Evolutionary conservation across 2,888 invertebrate genomes (phyloP), one percentile per base, ranked within the genome.

Genomic region (Trissoscelio sp.): DNA sequence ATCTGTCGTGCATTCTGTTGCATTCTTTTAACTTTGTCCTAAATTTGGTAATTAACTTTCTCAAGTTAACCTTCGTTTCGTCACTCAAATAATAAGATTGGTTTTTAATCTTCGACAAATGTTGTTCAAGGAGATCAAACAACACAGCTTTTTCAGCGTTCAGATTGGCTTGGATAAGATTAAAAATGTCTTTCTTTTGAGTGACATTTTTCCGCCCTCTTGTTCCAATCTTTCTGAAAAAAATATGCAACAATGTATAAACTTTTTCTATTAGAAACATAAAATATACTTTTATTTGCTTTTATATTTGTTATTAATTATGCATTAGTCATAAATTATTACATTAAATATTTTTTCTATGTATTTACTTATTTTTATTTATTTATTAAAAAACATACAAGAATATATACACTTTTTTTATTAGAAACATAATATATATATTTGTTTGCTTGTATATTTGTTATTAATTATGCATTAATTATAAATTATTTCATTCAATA

Each of bases 1-100:
- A 66, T 16, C n/a, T 53, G 24, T 31, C 53, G 24, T 24, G 20
- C n/a, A 31, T 53, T 57, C 34, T 57, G 14, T 57, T 28, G 16
- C 57, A 34, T 34, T 57, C 34, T 34, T 18, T 7, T 16, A 57
- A 57, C 16, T 57, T 57, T n/a, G 31, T 31, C 18, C 34, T 31
- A 34, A 31, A 57, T 57, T 57, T 28, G n/a, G 14, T 16, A 14
- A 31, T 3, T 34, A 57, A 57, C 12, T 16, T 34, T 18, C 34
- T 57, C n/a, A 57, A 57, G 18, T 3, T 16, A 57, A 18, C 4
- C 34, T 57, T 57, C 3, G 37, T 11, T 57, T 31, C 34, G 57
- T 9, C 11, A 24, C 9, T 22, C 53, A n/a, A 37, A n/a, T 4
- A 6, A 31, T 6, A 31, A 31, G 37, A 37, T 37, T 11, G 9